phyloP scores from a whole-genome alignment of 2,797 vertebrate genomes.

The Tiaroga cobitis region DNA sequence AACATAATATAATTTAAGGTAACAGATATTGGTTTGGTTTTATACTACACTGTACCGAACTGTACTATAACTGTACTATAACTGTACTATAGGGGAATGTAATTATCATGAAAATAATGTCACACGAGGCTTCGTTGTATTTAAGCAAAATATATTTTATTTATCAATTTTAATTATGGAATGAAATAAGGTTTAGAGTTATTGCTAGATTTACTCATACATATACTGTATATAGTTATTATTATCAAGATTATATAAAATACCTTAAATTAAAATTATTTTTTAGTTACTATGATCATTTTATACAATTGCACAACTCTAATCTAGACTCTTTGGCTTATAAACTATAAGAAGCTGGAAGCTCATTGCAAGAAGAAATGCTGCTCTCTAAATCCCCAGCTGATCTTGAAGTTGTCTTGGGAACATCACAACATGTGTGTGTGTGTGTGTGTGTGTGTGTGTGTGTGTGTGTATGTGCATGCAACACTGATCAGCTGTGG shows the following conservation, averaged over 20 bases:
- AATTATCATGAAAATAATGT: background rate
- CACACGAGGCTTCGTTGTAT: background rate
- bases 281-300: background rate
- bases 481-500: background rate
- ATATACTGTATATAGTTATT: background rate
- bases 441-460: background rate
- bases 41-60: background rate
- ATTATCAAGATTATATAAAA: background rate
- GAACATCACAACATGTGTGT: background rate
- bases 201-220: background rate
- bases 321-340: background rate
- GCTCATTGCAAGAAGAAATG: background rate
- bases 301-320: background rate
- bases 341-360: background rate
- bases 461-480: background rate
- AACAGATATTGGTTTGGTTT: too few relatives aligned
- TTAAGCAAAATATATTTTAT: background rate
- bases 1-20: too few relatives aligned
- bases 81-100: background rate
- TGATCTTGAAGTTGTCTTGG: constrained; percentile 20
- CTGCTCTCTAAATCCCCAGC: background rate
- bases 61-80: background rate
- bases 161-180: background rate
- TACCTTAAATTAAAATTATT: background rate
- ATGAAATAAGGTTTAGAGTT: background rate